Evolutionary conservation across 1,140 invertebrate species (phyloP), one percentile per base, ranked within the genome.

Genomic region (Spodoptera frugiperda): DNA sequence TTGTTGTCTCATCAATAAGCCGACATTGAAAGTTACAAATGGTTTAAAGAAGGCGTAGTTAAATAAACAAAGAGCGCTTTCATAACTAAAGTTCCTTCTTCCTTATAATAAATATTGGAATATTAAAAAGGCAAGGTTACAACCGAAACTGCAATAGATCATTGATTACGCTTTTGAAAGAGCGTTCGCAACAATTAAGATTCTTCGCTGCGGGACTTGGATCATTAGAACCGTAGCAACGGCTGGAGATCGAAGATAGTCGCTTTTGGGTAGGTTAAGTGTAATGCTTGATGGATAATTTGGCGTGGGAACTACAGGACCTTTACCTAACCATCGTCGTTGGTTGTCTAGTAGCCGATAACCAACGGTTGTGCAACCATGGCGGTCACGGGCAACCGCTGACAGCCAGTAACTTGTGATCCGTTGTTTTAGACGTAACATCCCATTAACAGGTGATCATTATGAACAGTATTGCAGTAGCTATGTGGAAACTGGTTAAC

Each of bases 261-360:
- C n/a, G 9, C 6, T 25, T 70, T 51, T 70, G 25, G 67, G 17
- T 17, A 17, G 19, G 19, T 39, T n/a, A 57, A 57, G 33, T 46
- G 30, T 44, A 55, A 71, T 71, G 30, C 14, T 30, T 53, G 54
- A n/a, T 55, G 12, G n/a, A 11, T 30, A 11, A 54, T 70, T 72
- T 8, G 30, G 12, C 68, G 68, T 72, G 68, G 39, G 68, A 72
- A 72, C 17, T 72, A 57, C 11, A 57, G 53, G 53, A 72, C 68
- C 68, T 72, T 72, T 68, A 25, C 5, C 15, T 44, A 3, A 1
- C 54, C 10, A 39, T 39, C 33, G 33, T 6, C 5, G 15, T 17
- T 44, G 33, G 51, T 55, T 57, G 4, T 39, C n/a, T 39, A 39
- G 53, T 33, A 70, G 49, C 49, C 21, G 65, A 39, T 17, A 70